Percentiles rank a stretch among this genome's conserved stretches.
Evolutionary conservation across 2,797 vertebrate species (phyloP).

Genomic region (Carcharodon carcharias): DNA sequence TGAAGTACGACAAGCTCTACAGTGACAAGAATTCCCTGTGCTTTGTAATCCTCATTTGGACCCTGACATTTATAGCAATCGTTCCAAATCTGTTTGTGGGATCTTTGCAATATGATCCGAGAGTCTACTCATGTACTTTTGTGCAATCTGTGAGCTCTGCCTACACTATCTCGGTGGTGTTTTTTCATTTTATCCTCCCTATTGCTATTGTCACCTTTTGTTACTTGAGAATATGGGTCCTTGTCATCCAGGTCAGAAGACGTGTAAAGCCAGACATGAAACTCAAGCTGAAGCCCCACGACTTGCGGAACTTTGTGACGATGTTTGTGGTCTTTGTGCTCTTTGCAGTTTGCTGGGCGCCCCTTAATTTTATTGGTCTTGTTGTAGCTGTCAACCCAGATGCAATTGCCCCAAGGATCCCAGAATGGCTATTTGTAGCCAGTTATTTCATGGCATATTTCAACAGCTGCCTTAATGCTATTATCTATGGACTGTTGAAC

Average conservation of each 20-base stretch:
- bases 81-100: constrained; percentile 84
- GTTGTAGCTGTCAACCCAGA: constrained; percentile 78
- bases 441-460: constrained; percentile 98
- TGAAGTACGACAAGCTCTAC: constrained; percentile 85
- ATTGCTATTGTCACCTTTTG: constrained; percentile 73
- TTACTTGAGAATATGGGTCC: constrained; percentile 75
- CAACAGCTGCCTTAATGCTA: constrained; percentile 98
- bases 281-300: constrained; percentile 78
- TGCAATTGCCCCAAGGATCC: constrained; percentile 71
- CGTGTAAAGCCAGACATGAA: constrained; percentile 81
- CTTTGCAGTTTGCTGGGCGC: constrained; percentile 95
- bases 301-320: constrained; percentile 88
- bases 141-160: constrained; percentile 77
- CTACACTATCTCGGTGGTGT: constrained; percentile 86
- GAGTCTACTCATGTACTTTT: constrained; percentile 91
- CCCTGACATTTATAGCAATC: constrained; percentile 78
- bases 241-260: constrained; percentile 70
- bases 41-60: constrained; percentile 84
- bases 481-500: constrained; percentile 92
- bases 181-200: constrained; percentile 79
- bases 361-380: constrained; percentile 90
- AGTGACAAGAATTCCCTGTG: constrained; percentile 83
- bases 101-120: constrained; percentile 82
- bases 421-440: constrained; percentile 90
- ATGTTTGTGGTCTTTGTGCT: constrained; percentile 97